A percentile compares a stretch with the other conserved stretches of the same genome.
Conservation (phyloP, 2,888 invertebrate species). For the Horisme vitalbata region DNA sequence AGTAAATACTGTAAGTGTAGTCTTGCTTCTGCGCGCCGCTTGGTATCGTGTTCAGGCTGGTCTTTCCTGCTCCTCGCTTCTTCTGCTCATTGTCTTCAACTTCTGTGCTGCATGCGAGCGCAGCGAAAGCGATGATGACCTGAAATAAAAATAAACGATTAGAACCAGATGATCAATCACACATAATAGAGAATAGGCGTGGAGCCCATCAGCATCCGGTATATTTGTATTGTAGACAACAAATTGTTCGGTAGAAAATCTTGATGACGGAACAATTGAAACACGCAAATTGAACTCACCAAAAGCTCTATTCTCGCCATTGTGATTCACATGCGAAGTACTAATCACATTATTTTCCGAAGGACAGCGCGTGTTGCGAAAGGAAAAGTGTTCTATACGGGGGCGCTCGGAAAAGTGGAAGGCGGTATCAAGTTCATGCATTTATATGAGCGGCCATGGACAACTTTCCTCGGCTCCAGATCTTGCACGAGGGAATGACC, state of each 20-base stretch:
- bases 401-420: conserved; percentile 69
- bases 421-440: conserved; percentile 75
- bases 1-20: conserved; percentile 69
- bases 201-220: conserved; percentile 50
- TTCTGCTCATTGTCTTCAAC: conserved; percentile 70
- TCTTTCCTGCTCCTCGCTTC: conserved; percentile 70
- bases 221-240: conserved; percentile 21
- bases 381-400: conserved; percentile 69
- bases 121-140: conserved; percentile 63
- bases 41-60: conserved; percentile 65
- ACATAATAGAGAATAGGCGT: conserved; percentile 37
- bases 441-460: conserved; percentile 69
- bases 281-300: conserved; percentile 52
- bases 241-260: conserved; percentile 18
- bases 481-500: conserved; percentile 68
- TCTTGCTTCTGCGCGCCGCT: conserved; percentile 74
- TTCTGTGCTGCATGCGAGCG: conserved; percentile 61
- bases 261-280: conserved; percentile 24
- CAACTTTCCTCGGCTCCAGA: conserved; percentile 77
- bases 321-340: conserved; percentile 29
- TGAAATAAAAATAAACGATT: conserved; percentile 53
- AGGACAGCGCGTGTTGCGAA: conserved; percentile 53
- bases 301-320: conserved; percentile 67
- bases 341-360: conserved; percentile 60
- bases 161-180: conserved; percentile 43